Conservation (phyloP, 2,888 invertebrate genomes). For the Drosophila ezoana region DNA sequence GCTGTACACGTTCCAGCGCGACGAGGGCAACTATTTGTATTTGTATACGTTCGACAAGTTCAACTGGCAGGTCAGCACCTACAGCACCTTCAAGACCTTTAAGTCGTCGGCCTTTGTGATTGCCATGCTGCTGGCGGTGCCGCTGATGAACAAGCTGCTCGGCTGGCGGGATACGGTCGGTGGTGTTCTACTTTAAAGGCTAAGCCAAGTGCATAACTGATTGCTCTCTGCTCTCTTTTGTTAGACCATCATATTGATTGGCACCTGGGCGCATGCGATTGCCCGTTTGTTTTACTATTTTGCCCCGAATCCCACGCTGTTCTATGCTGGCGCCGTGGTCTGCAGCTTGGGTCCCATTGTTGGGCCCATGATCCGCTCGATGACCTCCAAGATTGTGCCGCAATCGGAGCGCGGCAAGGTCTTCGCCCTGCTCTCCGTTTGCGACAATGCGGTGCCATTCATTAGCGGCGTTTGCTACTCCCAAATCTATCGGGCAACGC, state of each 20-base stretch:
- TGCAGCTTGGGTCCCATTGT: conserved; percentile 92
- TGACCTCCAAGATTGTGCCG: conserved; percentile 92
- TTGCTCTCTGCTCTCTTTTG: not conserved
- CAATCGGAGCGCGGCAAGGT: conserved; percentile 91
- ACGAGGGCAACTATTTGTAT: conserved; percentile 91
- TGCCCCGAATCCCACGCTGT: conserved; percentile 86
- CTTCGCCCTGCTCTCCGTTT: conserved; percentile 91
- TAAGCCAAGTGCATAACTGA: not conserved
- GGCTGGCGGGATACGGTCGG: conserved; percentile 89
- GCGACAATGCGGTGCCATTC: conserved; percentile 92
- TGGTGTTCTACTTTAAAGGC: not conserved
- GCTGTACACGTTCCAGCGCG: conserved; percentile 93
- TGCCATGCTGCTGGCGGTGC: conserved; percentile 89
- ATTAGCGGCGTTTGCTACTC: conserved; percentile 90
- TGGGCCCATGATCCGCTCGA: conserved; percentile 92
- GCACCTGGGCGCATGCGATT: conserved; percentile 89
- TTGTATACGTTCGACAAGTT: conserved; percentile 91
- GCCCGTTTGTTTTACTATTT: conserved; percentile 90
- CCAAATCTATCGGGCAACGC: conserved; percentile 89
- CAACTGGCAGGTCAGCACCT: conserved; percentile 89
- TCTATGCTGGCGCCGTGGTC: conserved; percentile 90
- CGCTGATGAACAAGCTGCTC: conserved; percentile 89
- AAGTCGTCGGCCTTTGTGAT: conserved; percentile 90
- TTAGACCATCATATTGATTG: conserved; percentile 89
- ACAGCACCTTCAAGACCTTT: conserved; percentile 91